Evolutionary conservation across 2,797 vertebrate genomes (phyloP), one percentile per base, ranked within the genome.

Genomic region (Chiroxiphia lanceolata): DNA sequence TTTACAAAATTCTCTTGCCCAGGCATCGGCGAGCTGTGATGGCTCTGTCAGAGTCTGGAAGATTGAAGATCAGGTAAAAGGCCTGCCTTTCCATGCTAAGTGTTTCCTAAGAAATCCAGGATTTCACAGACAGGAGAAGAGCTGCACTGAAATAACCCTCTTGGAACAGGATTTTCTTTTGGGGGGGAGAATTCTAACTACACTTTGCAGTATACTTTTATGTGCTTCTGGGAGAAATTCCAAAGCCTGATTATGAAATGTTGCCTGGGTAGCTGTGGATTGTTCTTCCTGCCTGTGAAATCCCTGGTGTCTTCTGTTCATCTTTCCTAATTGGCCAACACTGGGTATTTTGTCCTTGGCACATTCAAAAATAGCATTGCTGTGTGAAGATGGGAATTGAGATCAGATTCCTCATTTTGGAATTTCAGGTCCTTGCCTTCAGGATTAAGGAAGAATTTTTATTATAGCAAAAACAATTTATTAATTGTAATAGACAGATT

Each of bases 21-120:
- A 99, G 99, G 99, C 99, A 19, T 99, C 99, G 0, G 97, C 99
- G 22, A 99, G 99, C 97, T 99, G 99, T 89, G 99, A 99, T 22
- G 99, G 99, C 36, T 98, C 98, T 42, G 98, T 99, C n/a, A 98
- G 98, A 83, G 98, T 99, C 18, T 99, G 99, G 99, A 98, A 97
- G 34, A 98, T 99, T 12, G 98, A 98, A 87, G 98, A 99, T 89
- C 99, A 99, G 99, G 99, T 99, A 97, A 77, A 91, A 51, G 54
- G 3, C 21, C 70, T 48, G 17, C 40, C 33, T 81, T 87, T 15
- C 71, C 34, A 53, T 4, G 0, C 27, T 12, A n/a, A 76, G 26
- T 20, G 6, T 60, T 72, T 16, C 26, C 6, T 50, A 4, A 77
- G 14, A 40, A 68, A 67, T 25, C 34, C 11, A 34, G 68, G 34